Evolutionary conservation across 2,888 invertebrate species (phyloP).

Genomic region (Oscheius onirici): DNA sequence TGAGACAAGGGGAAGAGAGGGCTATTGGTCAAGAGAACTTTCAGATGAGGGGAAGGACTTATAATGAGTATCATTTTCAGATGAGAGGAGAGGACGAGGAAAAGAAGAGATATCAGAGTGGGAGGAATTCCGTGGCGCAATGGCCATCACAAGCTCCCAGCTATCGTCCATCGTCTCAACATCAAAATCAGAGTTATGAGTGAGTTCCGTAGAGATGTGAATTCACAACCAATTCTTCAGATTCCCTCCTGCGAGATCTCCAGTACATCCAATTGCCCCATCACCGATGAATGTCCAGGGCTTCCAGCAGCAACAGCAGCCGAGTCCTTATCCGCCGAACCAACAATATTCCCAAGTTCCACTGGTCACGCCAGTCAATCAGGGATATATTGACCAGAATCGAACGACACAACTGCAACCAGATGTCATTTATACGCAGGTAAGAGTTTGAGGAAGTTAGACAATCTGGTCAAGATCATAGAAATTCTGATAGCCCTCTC

Average conservation of each 20-base stretch:
- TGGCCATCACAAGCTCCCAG: conserved; percentile 37
- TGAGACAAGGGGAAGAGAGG: not conserved
- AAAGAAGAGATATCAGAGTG: conserved; percentile 42
- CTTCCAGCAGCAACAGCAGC: conserved; percentile 8
- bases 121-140: conserved; percentile 42
- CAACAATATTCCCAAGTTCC: conserved; percentile 36
- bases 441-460: too few relatives aligned
- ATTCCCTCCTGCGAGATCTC: conserved; percentile 7
- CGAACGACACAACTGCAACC: conserved; percentile 46
- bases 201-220: not conserved
- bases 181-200: conserved; percentile 30
- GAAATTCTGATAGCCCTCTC: not conserved
- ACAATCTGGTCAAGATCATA: too few relatives aligned
- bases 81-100: conserved; percentile 54
- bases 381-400: conserved; percentile 40
- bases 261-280: conserved; percentile 12
- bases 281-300: conserved; percentile 12
- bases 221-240: not conserved
- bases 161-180: conserved; percentile 34
- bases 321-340: not conserved
- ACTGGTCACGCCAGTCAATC: conserved; percentile 46
- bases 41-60: conserved; percentile 50
- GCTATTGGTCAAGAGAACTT: conserved; percentile 19
- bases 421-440: conserved; percentile 50
- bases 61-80: conserved; percentile 33